Evolutionary conservation across 2,113 vertebrate species (phyloP).

Genomic region (Danionella cerebrum): DNA sequence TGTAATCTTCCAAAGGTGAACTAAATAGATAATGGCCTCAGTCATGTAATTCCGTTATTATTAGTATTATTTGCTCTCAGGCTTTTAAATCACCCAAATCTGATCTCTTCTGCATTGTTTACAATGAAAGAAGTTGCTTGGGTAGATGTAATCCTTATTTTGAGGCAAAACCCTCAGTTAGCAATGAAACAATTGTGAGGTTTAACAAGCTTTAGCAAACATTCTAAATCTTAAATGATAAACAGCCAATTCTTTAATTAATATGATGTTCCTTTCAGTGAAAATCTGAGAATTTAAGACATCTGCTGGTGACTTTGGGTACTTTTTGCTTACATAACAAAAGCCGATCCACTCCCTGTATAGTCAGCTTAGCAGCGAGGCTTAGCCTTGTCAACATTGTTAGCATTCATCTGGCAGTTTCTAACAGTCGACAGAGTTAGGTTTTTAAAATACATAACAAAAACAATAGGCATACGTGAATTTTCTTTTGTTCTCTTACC

Average conservation of each 20-base stretch:
- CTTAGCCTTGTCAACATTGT: neutral
- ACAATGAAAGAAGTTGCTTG: neutral
- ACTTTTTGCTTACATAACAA: slow-evolving; percentile 21
- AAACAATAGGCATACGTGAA: no score
- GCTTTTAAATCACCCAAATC: neutral
- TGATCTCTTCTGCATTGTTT: neutral
- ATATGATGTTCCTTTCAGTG: no score
- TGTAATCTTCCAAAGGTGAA: neutral
- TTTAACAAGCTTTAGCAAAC: no score
- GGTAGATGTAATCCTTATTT: neutral
- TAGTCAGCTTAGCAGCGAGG: neutral
- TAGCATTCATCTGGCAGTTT: neutral
- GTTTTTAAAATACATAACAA: neutral
- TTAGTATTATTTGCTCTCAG: neutral
- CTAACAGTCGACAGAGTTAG: neutral
- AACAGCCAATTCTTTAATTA: neutral
- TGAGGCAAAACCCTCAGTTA: no score
- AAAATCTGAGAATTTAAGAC: slow-evolving; percentile 14
- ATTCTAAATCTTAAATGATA: no score
- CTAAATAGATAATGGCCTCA: neutral
- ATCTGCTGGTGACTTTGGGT: slow-evolving; percentile 11
- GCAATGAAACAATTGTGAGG: no score
- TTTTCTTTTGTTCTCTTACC: no score
- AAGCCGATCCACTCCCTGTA: neutral
- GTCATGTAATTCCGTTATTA: slow-evolving; percentile 9